These are phyloP conservation scores for Brachionus rotundiformis DNA, from an alignment of 1,140 invertebrate species.

Conservation along the genomic window DNA sequence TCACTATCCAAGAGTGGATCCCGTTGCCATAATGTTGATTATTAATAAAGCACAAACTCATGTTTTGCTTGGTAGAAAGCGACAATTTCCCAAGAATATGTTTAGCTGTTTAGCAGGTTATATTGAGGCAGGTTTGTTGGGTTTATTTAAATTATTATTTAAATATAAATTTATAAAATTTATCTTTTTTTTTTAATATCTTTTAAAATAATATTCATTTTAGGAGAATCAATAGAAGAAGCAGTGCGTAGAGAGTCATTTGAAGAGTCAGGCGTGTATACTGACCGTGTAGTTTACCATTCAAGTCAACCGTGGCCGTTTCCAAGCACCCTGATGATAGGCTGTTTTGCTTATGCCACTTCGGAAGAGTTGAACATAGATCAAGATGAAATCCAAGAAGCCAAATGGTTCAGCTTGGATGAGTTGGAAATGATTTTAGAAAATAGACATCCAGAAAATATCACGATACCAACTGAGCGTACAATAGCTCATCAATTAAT, in stretches of 20 bases:
- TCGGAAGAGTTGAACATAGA: constrained; percentile 63
- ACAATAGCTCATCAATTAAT: constrained; percentile 68
- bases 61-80: constrained; percentile 66
- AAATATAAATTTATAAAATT: too few relatives aligned
- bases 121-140: constrained; percentile 66
- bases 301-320: constrained; percentile 69
- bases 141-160: too few relatives aligned
- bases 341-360: constrained; percentile 65
- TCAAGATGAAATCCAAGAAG: constrained; percentile 67
- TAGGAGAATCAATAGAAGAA: constrained; percentile 68
- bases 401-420: constrained; percentile 66
- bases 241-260: constrained; percentile 68
- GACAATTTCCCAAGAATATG: constrained; percentile 66
- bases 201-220: constrained; percentile 38
- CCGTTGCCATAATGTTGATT: constrained; percentile 68
- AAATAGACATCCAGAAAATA: constrained; percentile 59
- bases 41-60: constrained; percentile 63
- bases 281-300: constrained; percentile 66
- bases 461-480: constrained; percentile 66
- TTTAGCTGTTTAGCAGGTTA: constrained; percentile 70
- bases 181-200: too few relatives aligned
- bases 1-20: constrained; percentile 63
- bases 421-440: constrained; percentile 63
- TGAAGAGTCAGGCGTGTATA: constrained; percentile 68
- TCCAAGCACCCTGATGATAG: constrained; percentile 68